Conservation (phyloP, 2,888 invertebrate genomes). For the Mesochorus sp. region DNA sequence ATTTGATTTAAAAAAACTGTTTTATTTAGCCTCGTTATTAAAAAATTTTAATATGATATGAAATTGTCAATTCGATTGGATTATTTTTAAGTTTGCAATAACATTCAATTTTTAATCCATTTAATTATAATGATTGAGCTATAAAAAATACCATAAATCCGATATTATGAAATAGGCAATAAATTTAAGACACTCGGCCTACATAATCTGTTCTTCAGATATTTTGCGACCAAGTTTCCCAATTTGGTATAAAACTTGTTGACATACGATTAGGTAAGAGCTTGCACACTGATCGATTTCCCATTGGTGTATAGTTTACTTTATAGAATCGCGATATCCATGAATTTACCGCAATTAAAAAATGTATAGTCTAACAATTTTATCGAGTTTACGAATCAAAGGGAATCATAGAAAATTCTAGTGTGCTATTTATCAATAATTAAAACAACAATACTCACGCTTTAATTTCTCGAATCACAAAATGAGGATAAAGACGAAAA, state of each 20-base stretch:
- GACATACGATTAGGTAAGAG: slow-evolving; percentile 33
- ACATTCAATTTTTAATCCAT: not conserved
- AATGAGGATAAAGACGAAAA: not conserved
- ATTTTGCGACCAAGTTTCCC: slow-evolving; percentile 13
- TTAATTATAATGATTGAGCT: not conserved
- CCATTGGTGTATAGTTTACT: not conserved
- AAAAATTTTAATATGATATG: slow-evolving; percentile 3
- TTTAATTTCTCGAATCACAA: not conserved
- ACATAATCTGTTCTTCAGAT: not conserved
- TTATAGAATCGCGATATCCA: not conserved
- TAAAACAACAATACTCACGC: not conserved
- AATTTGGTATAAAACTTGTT: slow-evolving; percentile 42
- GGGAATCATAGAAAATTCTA: not conserved
- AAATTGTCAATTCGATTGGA: no score
- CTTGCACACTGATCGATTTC: not conserved
- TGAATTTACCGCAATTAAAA: not conserved
- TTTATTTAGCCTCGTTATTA: slow-evolving; percentile 20
- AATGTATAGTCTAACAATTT: not conserved
- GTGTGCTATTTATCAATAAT: no score
- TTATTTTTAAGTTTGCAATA: no score
- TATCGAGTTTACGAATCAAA: not conserved
- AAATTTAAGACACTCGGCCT: slow-evolving; percentile 1
- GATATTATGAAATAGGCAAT: not conserved
- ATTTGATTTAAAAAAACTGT: not conserved
- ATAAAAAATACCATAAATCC: not conserved